phyloP scores from a whole-genome alignment of 2,797 vertebrate species.

The Sebastes alutus region DNA sequence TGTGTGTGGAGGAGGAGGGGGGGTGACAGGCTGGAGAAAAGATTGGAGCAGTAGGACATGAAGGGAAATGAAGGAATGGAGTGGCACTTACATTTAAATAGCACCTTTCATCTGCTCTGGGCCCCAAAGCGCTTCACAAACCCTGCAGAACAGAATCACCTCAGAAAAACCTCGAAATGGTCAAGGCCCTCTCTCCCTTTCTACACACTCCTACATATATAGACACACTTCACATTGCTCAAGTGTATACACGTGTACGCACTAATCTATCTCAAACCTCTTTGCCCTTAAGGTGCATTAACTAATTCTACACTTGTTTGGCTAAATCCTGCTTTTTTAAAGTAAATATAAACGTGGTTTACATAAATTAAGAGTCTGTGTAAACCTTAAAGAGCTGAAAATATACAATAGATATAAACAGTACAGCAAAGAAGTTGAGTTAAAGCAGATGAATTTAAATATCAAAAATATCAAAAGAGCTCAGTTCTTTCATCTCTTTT shows the following conservation, averaged over 20 bases:
- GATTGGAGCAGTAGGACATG: slow-evolving; percentile 81
- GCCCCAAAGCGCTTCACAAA: slow-evolving; percentile 91
- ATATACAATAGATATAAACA: slow-evolving; percentile 22
- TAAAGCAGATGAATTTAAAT: neutral
- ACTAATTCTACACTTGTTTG: neutral
- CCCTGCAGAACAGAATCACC: slow-evolving; percentile 91
- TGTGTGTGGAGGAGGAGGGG: slow-evolving; percentile 35
- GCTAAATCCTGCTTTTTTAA: slow-evolving; percentile 12
- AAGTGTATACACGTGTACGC: slow-evolving; percentile 49
- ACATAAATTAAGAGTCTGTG: slow-evolving; percentile 21
- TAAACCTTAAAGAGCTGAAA: slow-evolving; percentile 25
- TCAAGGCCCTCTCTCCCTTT: slow-evolving; percentile 81
- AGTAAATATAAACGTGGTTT: slow-evolving; percentile 22
- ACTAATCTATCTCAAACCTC: slow-evolving; percentile 1
- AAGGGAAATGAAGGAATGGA: slow-evolving; percentile 89
- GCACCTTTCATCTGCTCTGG: slow-evolving; percentile 91
- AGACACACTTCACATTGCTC: slow-evolving; percentile 63
- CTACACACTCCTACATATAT: slow-evolving; percentile 65
- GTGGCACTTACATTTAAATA: slow-evolving; percentile 92
- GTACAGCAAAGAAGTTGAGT: neutral
- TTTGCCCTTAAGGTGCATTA: slow-evolving; percentile 12
- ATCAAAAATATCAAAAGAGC: neutral
- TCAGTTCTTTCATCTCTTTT: neutral
- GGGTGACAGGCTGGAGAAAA: slow-evolving; percentile 75
- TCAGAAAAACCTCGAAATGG: slow-evolving; percentile 86